Percentiles rank a stretch among this genome's conserved stretches.
Evolutionary conservation across 2,797 vertebrate genomes (phyloP).

Genomic region (Sebastes steindachneri): DNA sequence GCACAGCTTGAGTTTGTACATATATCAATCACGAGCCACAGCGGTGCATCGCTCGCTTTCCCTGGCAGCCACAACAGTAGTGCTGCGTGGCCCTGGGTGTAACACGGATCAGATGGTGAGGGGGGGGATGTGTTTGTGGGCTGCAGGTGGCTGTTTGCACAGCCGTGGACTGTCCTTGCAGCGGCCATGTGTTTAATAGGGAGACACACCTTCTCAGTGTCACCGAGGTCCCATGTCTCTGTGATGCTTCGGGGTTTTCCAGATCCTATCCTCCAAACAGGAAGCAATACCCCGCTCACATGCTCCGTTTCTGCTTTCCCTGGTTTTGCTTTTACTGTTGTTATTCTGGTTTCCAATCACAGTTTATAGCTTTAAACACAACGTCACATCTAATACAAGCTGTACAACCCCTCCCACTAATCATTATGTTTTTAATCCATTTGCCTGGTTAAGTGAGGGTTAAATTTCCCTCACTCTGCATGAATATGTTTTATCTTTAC

Average conservation of each 20-base stretch:
- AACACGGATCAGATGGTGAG: constrained; percentile 12
- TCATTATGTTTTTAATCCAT: background rate
- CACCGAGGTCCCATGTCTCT: constrained; percentile 17
- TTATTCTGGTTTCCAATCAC: background rate
- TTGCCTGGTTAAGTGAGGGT: background rate
- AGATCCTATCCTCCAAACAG: constrained; percentile 20
- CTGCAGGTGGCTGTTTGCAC: constrained; percentile 60
- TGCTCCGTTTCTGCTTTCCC: constrained; percentile 10
- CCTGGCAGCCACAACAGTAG: background rate
- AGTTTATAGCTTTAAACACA: background rate
- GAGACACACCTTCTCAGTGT: constrained; percentile 35
- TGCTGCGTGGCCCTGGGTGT: background rate
- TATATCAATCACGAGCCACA: background rate
- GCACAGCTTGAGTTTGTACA: constrained; percentile 3
- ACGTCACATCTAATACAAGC: background rate
- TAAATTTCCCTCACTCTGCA: background rate
- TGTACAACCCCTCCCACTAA: too few species aligned
- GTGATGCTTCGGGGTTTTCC: constrained; percentile 29
- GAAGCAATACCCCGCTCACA: constrained; percentile 23
- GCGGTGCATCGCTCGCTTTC: background rate
- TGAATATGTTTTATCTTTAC: constrained; percentile 29
- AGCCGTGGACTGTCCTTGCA: constrained; percentile 51
- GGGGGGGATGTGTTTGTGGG: background rate
- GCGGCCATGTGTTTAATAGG: constrained; percentile 34
- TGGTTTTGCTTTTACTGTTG: background rate